Evolutionary conservation across 1,140 invertebrate genomes (phyloP).

Genomic region (Xylocopa sonorina): DNA sequence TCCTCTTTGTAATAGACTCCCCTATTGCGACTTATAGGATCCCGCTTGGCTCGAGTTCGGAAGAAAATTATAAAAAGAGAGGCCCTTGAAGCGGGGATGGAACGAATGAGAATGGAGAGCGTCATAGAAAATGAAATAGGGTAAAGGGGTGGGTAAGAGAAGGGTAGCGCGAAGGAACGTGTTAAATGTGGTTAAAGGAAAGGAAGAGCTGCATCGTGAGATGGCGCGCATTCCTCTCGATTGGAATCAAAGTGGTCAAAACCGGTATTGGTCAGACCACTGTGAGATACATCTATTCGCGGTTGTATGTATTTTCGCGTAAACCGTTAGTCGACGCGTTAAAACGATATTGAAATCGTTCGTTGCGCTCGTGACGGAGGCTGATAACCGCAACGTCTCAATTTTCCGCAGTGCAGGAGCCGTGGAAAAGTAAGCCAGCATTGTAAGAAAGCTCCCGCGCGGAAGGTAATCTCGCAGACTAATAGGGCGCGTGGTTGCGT

Average conservation of each 20-base stretch:
- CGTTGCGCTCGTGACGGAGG: no score
- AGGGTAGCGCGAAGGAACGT: slow-evolving; percentile 39
- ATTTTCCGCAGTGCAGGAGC: slow-evolving; percentile 19
- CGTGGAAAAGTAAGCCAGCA: slow-evolving; percentile 3
- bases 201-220: background rate
- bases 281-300: slow-evolving; percentile 10
- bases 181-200: slow-evolving; percentile 4
- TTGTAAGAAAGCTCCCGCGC: background rate
- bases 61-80: slow-evolving; percentile 65
- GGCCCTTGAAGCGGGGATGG: background rate
- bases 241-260: slow-evolving; percentile 26
- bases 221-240: slow-evolving; percentile 14
- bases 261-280: background rate
- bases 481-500: background rate
- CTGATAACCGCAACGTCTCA: slow-evolving; percentile 9
- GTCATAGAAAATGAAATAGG: slow-evolving; percentile 19
- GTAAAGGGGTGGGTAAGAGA: slow-evolving; percentile 5
- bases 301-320: slow-evolving; percentile 1
- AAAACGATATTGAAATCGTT: slow-evolving; percentile 36
- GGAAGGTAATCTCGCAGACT: slow-evolving; percentile 14
- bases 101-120: slow-evolving; percentile 35
- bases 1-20: slow-evolving; percentile 70
- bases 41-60: slow-evolving; percentile 64
- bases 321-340: slow-evolving; percentile 17
- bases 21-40: slow-evolving; percentile 71